These are phyloP conservation scores for Halisarca cf. caerulea DNA, from an alignment of 37 sponge, comb jelly and placozoan species.

Conservation along the genomic window DNA sequence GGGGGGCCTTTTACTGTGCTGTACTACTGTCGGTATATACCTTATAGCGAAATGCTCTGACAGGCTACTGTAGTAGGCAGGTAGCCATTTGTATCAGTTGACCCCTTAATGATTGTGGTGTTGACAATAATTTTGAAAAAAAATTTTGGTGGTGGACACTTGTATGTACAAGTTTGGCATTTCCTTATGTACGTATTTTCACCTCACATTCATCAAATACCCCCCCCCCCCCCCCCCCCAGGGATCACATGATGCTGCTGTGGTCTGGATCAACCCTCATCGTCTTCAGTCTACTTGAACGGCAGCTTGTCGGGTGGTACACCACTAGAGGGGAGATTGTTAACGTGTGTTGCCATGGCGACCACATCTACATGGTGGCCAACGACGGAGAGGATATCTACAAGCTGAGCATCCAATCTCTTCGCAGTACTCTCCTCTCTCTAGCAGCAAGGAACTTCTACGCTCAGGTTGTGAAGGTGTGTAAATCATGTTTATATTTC, in stretches of 20 bases:
- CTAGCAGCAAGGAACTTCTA: background rate
- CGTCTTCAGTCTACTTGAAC: background rate
- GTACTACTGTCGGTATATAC: too few species aligned
- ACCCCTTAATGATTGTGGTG: too few species aligned
- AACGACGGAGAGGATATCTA: conserved; percentile 7
- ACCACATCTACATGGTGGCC: background rate
- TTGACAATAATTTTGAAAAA: too few species aligned
- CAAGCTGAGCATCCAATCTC: background rate
- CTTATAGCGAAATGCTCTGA: too few species aligned
- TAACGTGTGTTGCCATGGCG: conserved; percentile 22
- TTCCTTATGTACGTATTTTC: too few species aligned
- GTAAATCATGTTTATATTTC: background rate
- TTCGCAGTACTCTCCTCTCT: background rate
- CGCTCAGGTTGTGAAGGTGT: conserved; percentile 1
- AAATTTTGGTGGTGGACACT: too few species aligned
- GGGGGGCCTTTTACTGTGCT: too few species aligned
- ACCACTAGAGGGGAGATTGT: background rate
- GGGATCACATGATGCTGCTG: background rate
- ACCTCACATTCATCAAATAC: too few species aligned
- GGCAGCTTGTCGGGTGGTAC: conserved; percentile 12
- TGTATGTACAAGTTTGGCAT: too few species aligned
- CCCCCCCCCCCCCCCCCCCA: too few species aligned
- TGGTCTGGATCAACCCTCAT: background rate
- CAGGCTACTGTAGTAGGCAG: too few species aligned
- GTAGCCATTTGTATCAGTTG: too few species aligned